Conservation (phyloP, 2,888 invertebrate genomes). For the Latrodectus hesperus region DNA sequence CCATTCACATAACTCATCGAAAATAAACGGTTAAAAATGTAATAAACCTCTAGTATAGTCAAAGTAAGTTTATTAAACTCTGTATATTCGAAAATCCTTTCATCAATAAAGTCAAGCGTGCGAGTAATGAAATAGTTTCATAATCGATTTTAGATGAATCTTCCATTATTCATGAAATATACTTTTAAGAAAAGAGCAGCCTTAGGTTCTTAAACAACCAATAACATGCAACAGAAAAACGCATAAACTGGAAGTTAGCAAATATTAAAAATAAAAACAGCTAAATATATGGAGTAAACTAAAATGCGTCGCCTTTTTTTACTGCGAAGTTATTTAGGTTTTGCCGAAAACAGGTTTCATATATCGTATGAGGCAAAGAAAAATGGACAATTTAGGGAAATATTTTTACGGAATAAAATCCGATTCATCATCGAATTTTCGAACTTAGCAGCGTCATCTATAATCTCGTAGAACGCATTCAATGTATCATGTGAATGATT, state of each 20-base stretch:
- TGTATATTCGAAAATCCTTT: neutral
- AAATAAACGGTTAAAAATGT: neutral
- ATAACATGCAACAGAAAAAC: neutral
- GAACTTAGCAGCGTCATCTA: slow-evolving; percentile 29
- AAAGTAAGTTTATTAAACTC: neutral
- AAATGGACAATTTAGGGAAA: slow-evolving; percentile 43
- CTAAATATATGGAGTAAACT: neutral
- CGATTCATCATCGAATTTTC: slow-evolving; percentile 31
- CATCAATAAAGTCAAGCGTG: neutral
- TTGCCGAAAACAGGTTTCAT: neutral
- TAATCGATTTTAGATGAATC: slow-evolving; percentile 9
- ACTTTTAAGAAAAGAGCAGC: neutral
- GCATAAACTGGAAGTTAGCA: neutral
- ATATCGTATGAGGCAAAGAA: slow-evolving; percentile 4
- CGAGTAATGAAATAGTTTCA: slow-evolving; percentile 7
- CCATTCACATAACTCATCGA: neutral
- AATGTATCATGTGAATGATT: slow-evolving; percentile 28
- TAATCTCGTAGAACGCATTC: slow-evolving; percentile 26
- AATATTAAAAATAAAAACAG: neutral
- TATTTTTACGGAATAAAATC: slow-evolving; percentile 32
- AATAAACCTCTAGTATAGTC: neutral
- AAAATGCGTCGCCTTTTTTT: neutral
- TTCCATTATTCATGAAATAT: slow-evolving; percentile 4
- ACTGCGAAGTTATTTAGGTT: neutral
- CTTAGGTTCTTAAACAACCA: neutral